Evolutionary conservation across 2,888 invertebrate genomes (phyloP).

Genomic region (Ariolimax columbianus): DNA sequence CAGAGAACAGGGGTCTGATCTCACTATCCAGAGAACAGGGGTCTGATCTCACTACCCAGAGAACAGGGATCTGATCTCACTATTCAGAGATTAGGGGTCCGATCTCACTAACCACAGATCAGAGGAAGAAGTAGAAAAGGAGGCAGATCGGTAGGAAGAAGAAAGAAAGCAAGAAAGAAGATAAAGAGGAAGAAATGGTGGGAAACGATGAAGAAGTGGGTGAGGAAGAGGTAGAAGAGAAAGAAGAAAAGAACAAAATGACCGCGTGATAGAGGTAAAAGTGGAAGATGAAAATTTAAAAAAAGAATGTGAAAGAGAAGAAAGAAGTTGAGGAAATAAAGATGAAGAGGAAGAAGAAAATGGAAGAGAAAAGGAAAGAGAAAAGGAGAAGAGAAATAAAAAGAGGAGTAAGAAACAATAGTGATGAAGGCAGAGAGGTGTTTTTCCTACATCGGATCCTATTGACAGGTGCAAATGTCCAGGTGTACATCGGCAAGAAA

Average conservation of each 20-base stretch:
- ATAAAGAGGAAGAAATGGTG: background rate
- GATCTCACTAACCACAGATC: too few relatives aligned
- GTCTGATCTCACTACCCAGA: too few relatives aligned
- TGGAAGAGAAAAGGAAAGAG: background rate
- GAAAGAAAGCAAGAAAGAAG: background rate
- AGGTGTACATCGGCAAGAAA: background rate
- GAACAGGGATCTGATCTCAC: too few relatives aligned
- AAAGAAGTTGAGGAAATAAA: background rate
- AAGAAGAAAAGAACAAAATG: background rate
- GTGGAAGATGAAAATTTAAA: background rate
- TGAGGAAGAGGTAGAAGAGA: too few relatives aligned
- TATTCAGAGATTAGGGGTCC: too few relatives aligned
- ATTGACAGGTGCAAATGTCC: background rate
- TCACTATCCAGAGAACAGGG: too few relatives aligned
- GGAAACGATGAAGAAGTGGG: background rate
- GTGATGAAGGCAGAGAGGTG: background rate
- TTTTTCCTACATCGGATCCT: background rate
- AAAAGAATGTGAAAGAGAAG: background rate
- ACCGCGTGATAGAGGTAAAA: background rate
- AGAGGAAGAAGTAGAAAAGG: background rate
- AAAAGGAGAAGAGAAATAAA: background rate
- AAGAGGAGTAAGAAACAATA: background rate
- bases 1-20: too few relatives aligned
- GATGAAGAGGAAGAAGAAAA: background rate
- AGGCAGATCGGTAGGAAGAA: background rate